phyloP scores from a whole-genome alignment of 1,140 invertebrate genomes.

The Galendromus occidentalis region DNA sequence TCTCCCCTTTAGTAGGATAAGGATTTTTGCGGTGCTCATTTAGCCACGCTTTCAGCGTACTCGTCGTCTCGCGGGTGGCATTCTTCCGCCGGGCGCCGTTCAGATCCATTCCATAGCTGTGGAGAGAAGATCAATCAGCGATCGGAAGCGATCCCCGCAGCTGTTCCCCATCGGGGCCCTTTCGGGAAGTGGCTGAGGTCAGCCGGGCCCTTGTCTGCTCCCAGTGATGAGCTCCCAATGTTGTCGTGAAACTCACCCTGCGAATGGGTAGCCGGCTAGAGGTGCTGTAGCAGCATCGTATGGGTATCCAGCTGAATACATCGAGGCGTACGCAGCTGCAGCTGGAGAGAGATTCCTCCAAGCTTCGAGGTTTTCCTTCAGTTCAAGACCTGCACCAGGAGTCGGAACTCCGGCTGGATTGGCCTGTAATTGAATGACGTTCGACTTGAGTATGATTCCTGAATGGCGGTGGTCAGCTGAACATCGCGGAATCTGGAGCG shows the following conservation, averaged over 20 bases:
- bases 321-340: constrained; percentile 43
- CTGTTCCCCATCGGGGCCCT: too few relatives aligned
- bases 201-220: too few relatives aligned
- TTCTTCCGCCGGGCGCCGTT: constrained; percentile 83
- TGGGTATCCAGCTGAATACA: constrained; percentile 35
- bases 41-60: constrained; percentile 83
- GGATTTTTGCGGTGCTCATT: constrained; percentile 66
- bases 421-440: neutral
- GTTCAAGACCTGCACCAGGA: constrained; percentile 41
- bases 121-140: constrained; percentile 19
- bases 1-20: constrained; percentile 40
- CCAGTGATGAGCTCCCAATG: too few relatives aligned
- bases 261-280: constrained; percentile 65
- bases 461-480: too few relatives aligned
- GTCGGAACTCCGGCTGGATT: constrained; percentile 9
- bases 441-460: too few relatives aligned
- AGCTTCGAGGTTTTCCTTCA: constrained; percentile 64
- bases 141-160: neutral
- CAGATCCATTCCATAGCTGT: constrained; percentile 70
- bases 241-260: constrained; percentile 45
- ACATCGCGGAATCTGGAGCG: too few relatives aligned
- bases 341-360: constrained; percentile 44
- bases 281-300: constrained; percentile 47
- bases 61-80: constrained; percentile 88
- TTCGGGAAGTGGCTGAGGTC: too few relatives aligned